Base-by-base conservation (phyloP, 1,140 invertebrate genomes). In the Lepidotrigona ventralis region DNA sequence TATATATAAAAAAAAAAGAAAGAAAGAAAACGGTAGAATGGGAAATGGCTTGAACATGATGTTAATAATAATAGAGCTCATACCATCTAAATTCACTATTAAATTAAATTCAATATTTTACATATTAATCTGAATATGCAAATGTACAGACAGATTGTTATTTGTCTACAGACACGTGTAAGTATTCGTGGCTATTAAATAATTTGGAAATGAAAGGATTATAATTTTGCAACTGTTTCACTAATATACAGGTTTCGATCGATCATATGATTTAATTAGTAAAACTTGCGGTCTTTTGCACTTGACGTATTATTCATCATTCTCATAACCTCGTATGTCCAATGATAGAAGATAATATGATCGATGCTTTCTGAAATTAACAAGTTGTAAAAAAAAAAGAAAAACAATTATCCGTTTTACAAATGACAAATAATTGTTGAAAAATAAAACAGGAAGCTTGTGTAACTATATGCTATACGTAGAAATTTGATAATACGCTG, bases 301-400 rank as follows among this genome's bases (percentile, higher is more conserved):
- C 58, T 69, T 60, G 83, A 80, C 83, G 72, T 71, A 80, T 77
- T 76, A 85, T 88, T 83, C 86, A 83, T 88, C 87, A 88, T 73
- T 58, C 53, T 53, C 56, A 58, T 63, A 86, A 77, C 73, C 54
- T 75, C 79, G 53, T 54, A 66, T 51, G 71, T 88, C 79, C 84
- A 83, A 83, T 88, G 77, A n/a, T 29, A 66, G 51, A 66, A 58
- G 77, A 64, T 88, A 85, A 88, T 74, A 83, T 85, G 86, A 88
- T 80, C 73, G 83, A 88, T 87, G 70, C 63, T 69, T 81, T 63
- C 39, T 60, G 53, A 46, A 74, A 74, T 72, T n/a, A 64, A 26
- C 26, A 39, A 39, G 21, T 83, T 73, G n/a, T 51, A n/a, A 56
- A 68, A 76, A 33, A 87, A 86, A 51, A n/a, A 56, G 66, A 76